phyloP scores from a whole-genome alignment of 1,140 invertebrate species.

The Panagrolaimus sp. region DNA sequence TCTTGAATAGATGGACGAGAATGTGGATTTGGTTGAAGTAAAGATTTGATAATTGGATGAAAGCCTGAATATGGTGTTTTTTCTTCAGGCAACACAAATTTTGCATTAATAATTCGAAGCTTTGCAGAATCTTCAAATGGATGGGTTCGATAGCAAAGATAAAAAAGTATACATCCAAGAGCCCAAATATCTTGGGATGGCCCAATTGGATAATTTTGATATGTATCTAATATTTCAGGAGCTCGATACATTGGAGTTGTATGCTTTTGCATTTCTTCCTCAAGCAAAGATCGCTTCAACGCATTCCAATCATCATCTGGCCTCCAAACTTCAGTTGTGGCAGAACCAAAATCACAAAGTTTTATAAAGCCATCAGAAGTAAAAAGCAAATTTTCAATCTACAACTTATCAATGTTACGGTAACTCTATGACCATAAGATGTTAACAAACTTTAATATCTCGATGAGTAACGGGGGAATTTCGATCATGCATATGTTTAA shows the following conservation, averaged over 20 bases:
- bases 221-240: constrained; percentile 94
- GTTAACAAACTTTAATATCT: constrained; percentile 70
- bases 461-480: constrained; percentile 81
- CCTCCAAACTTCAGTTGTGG: constrained; percentile 75
- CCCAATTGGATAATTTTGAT: constrained; percentile 88
- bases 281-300: constrained; percentile 79
- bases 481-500: constrained; percentile 86
- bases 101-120: constrained; percentile 87
- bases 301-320: constrained; percentile 85
- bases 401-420: too few species aligned
- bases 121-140: constrained; percentile 96
- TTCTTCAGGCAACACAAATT: constrained; percentile 76
- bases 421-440: too few species aligned
- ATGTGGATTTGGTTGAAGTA: constrained; percentile 73
- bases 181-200: constrained; percentile 86
- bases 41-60: constrained; percentile 73
- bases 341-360: constrained; percentile 96
- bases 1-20: constrained; percentile 72
- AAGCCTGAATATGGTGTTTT: constrained; percentile 77
- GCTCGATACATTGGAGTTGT: constrained; percentile 71
- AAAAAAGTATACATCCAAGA: constrained; percentile 87
- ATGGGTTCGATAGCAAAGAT: constrained; percentile 84
- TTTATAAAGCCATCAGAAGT: constrained; percentile 78
- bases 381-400: constrained; percentile 72
- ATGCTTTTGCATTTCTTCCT: constrained; percentile 75